Base-by-base conservation (phyloP, 2,888 invertebrate genomes). In the Philonicus albiceps region DNA sequence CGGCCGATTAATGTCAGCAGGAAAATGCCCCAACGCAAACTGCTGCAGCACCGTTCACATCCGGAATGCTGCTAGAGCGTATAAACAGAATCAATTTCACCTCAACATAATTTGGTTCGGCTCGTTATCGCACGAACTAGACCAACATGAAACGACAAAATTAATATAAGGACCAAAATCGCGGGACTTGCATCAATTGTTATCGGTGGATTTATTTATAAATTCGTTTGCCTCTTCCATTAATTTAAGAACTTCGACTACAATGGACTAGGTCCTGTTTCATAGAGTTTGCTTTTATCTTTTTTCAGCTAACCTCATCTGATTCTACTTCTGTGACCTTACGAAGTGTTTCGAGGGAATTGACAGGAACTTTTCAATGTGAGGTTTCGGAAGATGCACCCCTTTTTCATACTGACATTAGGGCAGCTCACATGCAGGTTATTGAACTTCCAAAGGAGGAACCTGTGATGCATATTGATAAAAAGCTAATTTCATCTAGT, bases 331-430 rank as follows among this genome's bases (percentile, higher is more conserved):
- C 93, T 87, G 94, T 94, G 16, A 94, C 93, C 34, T 90, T 94
- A 87, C 92, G 92, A 86, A 92, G 93, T 88, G 94, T 94, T 73
- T 93, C 93, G 75, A 91, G 93, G 85, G 93, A 93, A 88, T 92
- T 94, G 88, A 93, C 93, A 53, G 94, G 94, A 86, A 93, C 91
- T 90, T 94, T 93, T 90, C 93, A 93, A 90, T 94, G 94, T 88
- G 94, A 94, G 91, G 94, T 94, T 64, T 93, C 94, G n/a, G 94
- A 93, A 87, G 94, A 94, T 91, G 94, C 93, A 49, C 94, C 94
- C 7, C 92, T 93, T 78, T 94, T 94, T 89, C 94, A 94, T 89
- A 94, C 94, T 19, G 94, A 93, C 87, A 93, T 93, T 88, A 92
- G 93, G 55, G 91, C 93, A 11, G 93, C 93, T 49, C 91, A 93